Base-by-base conservation (phyloP, 1,140 invertebrate species). In the Bombus terrestris region DNA sequence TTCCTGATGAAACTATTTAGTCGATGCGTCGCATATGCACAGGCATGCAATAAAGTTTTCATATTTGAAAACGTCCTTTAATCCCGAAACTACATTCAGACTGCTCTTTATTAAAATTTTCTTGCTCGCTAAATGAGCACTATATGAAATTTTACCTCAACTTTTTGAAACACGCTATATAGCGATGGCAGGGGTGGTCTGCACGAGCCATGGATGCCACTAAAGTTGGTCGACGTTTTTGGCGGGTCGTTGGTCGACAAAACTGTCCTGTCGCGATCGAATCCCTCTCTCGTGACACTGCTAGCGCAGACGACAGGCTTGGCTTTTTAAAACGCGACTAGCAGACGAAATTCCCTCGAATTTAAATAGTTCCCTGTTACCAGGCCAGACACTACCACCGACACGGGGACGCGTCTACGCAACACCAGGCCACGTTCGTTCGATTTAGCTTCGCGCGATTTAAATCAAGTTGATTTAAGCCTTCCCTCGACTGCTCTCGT, bases 381-480 rank as follows among this genome's bases (percentile, higher is more conserved):
- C 59, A 32, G 18, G 73, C 66, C 68, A n/a, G 35, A 41, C 43
- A 83, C 88, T 59, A 53, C 73, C 77, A 64, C 57, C 69, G 57
- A 66, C 83, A 72, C 57, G 15, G 12, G 8, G 12, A 66, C 76
- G 39, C 68, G 68, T 37, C 37, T 35, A 72, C 76, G 66, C 47
- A 41, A 68, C 80, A 15, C n/a, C 25, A 25, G 22, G 15, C 57
- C 57, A 53, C 76, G 68, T 71, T 87, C 85, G 84, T 90, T 91
- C 87, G 85, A 87, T 90, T 88, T 72, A 80, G 64, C 77, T 83
- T 86, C 78, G 74, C 64, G 12, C 90, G 89, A 90, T 91, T 91
- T 91, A 91, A 91, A 91, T 91, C 90, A 91, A 91, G 87, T 91
- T 91, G 90, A 91, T 91, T 91, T 91, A 91, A 91, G 85, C 89